A percentile compares a stretch with the other conserved stretches of the same genome.
Conservation (phyloP, 2,888 invertebrate genomes). For the Scaptomyza cyrtandrae region DNA sequence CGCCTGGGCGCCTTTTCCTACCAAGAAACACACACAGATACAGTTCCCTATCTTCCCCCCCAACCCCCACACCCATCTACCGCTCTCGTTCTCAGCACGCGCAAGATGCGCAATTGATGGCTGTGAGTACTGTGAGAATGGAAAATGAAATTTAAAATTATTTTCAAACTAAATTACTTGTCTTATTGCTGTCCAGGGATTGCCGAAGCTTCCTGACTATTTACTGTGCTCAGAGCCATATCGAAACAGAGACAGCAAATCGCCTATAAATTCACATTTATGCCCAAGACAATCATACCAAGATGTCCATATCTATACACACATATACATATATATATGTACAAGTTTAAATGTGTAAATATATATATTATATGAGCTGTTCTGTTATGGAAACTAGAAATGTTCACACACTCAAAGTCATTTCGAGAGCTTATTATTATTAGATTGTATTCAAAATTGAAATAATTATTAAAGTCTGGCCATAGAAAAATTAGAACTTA, state of each 20-base stretch:
- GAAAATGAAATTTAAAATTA: conserved; percentile 79
- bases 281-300: conserved; percentile 74
- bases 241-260: conserved; percentile 26
- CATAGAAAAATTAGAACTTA: no score
- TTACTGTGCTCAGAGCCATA: conserved; percentile 55
- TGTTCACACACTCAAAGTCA: background rate
- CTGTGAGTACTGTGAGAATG: conserved; percentile 65
- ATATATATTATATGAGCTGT: background rate
- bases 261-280: conserved; percentile 76
- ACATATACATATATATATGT: background rate
- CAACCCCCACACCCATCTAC: no score
- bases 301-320: conserved; percentile 19
- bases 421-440: background rate
- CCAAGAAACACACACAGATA: background rate
- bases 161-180: conserved; percentile 78
- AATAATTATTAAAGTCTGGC: background rate
- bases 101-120: conserved; percentile 58
- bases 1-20: conserved; percentile 31
- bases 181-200: conserved; percentile 78
- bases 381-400: conserved; percentile 8
- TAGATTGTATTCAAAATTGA: background rate
- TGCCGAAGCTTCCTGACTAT: conserved; percentile 56
- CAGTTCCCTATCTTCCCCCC: no score
- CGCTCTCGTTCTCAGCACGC: background rate
- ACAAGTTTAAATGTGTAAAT: background rate